Evolutionary conservation across 2,797 vertebrate species (phyloP).

Genomic region (Tympanoctomys barrerae): DNA sequence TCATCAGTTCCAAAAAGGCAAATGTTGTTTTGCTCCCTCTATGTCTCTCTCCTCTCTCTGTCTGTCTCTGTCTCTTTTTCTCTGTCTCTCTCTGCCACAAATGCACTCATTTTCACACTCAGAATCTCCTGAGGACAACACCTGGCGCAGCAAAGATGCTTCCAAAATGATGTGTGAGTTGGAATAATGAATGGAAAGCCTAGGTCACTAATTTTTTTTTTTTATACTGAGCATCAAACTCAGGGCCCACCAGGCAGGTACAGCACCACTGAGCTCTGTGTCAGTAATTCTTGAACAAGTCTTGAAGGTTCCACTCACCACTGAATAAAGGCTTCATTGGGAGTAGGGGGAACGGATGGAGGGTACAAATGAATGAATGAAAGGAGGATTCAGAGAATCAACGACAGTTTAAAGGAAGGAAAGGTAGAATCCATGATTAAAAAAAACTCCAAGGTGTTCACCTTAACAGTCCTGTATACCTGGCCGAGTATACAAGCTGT

Average conservation of each 20-base stretch:
- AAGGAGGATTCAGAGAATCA: not conserved
- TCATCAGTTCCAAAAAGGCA: not conserved
- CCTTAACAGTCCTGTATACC: not conserved
- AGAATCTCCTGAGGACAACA: not conserved
- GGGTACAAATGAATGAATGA: not conserved
- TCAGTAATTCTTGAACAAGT: not conserved
- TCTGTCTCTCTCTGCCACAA: not conserved
- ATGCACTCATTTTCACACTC: not conserved
- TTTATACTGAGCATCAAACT: not conserved
- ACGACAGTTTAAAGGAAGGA: conserved; percentile 16
- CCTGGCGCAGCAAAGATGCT: not conserved
- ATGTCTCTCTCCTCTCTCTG: not conserved
- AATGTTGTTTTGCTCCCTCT: not conserved
- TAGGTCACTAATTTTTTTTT: not conserved
- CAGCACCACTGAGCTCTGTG: not conserved
- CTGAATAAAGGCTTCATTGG: not conserved
- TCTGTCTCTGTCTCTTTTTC: not conserved
- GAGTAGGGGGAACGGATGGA: not conserved
- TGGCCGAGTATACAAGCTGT: not conserved
- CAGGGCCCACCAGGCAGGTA: not conserved
- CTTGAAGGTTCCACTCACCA: not conserved
- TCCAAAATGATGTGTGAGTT: not conserved
- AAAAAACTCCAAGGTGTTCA: conserved; percentile 24
- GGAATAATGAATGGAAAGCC: not conserved
- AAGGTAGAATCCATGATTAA: not conserved